Base-by-base conservation (phyloP, 1,140 invertebrate genomes). In the Scaptomyza pallida region DNA sequence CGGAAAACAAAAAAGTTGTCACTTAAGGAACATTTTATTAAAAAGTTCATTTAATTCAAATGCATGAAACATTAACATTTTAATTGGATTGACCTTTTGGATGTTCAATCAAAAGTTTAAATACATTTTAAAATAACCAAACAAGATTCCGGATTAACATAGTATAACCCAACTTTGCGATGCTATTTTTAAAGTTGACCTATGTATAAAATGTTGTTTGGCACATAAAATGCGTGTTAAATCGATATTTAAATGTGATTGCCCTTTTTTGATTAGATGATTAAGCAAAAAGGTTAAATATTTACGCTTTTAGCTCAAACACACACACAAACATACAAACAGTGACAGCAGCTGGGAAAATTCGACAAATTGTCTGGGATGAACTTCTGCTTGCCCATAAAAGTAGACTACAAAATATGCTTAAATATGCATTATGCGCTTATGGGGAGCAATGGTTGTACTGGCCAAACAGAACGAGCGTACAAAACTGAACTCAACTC, bases 361-460 rank as follows among this genome's bases (percentile, higher is more conserved):
- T 47, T 67, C 63, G 57, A 69, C 76, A 83, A 83, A 85, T 83
- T 76, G 81, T 85, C 68, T 60, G 73, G 73, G 80, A 86, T 86
- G 81, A 85, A 85, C 21, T 52, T 12, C 43, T 44, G 40, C 30
- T 52, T 21, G 68, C 80, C 80, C 72, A 65, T 79, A 80, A 79
- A 85, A 86, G 81, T 67, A 70, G 80, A 80, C 81, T 85, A 86
- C 81, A 74, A 77, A 80, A 85, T 86, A 86, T 86, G 81, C 82
- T 86, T 86, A 86, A 86, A 86, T 86, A 86, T 86, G 81, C 81
- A 86, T 86, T 86, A 86, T 86, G 74, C 77, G 72, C 82, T 86
- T 81, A 86, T 81, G 69, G 73, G 73, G 64, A 73, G 33, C 68
- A 48, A 63, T n/a, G 40, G 17, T 21, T 57, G 30, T 41, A 44